Conservation (phyloP, 1,140 invertebrate genomes). For the Calephelis virginiensis region DNA sequence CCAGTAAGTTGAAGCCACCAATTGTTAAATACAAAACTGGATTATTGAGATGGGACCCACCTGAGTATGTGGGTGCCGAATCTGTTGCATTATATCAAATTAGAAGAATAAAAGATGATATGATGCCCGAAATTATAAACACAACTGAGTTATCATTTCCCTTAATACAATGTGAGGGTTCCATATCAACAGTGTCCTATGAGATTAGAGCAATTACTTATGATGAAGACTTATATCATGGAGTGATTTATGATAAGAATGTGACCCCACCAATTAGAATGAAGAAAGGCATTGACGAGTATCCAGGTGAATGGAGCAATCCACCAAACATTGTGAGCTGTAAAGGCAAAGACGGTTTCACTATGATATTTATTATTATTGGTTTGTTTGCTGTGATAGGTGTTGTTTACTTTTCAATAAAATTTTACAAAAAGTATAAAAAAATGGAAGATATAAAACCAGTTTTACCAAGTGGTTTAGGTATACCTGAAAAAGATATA, state of each 20-base stretch:
- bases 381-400: conserved; percentile 51
- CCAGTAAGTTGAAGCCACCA: conserved; percentile 76
- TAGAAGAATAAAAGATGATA: conserved; percentile 61
- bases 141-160: conserved; percentile 50
- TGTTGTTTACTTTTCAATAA: conserved; percentile 53
- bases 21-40: conserved; percentile 61
- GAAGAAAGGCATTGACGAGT: conserved; percentile 35
- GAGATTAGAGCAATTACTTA: conserved; percentile 69
- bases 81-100: conserved; percentile 80
- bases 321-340: conserved; percentile 47
- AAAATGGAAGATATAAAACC: conserved; percentile 76
- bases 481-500: conserved; percentile 64
- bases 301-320: conserved; percentile 75
- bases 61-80: conserved; percentile 80
- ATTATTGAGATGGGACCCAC: conserved; percentile 71
- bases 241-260: conserved; percentile 48
- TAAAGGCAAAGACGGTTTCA: conserved; percentile 47
- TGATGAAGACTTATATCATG: conserved; percentile 61
- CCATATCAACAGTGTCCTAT: conserved; percentile 52
- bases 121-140: conserved; percentile 52
- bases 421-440: conserved; percentile 61
- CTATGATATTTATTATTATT: conserved; percentile 56
- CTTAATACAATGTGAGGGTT: conserved; percentile 53
- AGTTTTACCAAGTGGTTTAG: conserved; percentile 63
- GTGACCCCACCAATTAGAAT: conserved; percentile 38